Percentiles rank a stretch among this genome's conserved stretches.
Evolutionary conservation across 2,113 vertebrate species (phyloP).

Genomic region (Vimba vimba): DNA sequence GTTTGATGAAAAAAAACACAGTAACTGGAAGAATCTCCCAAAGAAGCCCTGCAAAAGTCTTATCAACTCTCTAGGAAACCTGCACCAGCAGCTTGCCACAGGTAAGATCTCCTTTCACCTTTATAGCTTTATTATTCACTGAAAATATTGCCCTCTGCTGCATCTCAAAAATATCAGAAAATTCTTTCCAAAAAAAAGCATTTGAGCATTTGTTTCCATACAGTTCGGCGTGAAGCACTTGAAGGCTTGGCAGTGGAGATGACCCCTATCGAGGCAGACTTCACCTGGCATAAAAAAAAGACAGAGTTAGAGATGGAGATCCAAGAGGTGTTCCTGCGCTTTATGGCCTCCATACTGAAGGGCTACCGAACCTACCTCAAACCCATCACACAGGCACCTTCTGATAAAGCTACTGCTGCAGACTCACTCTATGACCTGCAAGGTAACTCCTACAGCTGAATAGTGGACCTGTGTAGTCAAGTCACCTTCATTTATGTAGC

Average conservation of each 20-base stretch:
- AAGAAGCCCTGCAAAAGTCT: slow-evolving; percentile 95
- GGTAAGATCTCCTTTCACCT: slow-evolving; percentile 72
- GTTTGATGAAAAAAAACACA: slow-evolving; percentile 92
- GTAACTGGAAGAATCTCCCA: slow-evolving; percentile 95
- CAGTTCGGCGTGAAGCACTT: slow-evolving; percentile 80
- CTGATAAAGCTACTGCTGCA: slow-evolving; percentile 91
- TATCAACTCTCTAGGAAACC: slow-evolving; percentile 82
- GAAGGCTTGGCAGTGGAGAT: slow-evolving; percentile 88
- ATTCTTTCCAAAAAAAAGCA: too few species aligned
- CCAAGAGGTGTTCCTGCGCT: slow-evolving; percentile 93
- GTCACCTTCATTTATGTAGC: too few species aligned
- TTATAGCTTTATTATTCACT: not conserved
- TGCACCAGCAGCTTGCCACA: slow-evolving; percentile 85
- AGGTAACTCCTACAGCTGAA: slow-evolving; percentile 74
- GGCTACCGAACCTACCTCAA: slow-evolving; percentile 93
- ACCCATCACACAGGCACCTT: slow-evolving; percentile 94
- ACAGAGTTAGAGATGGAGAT: slow-evolving; percentile 92
- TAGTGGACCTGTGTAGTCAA: not conserved
- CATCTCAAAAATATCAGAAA: not conserved
- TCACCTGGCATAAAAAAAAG: slow-evolving; percentile 95
- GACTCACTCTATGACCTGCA: slow-evolving; percentile 95
- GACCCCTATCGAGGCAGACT: slow-evolving; percentile 96
- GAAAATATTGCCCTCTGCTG: not conserved
- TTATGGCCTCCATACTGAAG: slow-evolving; percentile 95
- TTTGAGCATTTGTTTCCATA: slow-evolving; percentile 5